Evolutionary conservation across 2,797 vertebrate genomes (phyloP), one percentile per base, ranked within the genome.

Genomic region (Taeniopygia guttata): DNA sequence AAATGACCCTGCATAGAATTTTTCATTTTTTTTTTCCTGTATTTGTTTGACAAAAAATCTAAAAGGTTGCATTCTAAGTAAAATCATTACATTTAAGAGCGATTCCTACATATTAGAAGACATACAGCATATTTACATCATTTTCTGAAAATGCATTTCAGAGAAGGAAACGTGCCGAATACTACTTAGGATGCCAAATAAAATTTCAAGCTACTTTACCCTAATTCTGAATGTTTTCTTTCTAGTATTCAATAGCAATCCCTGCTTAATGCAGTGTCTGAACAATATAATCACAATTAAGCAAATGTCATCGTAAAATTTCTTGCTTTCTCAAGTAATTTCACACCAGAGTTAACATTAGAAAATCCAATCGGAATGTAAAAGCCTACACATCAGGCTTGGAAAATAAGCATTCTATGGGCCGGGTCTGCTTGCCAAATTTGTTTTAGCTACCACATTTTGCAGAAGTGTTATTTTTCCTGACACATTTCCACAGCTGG

Each of bases 1-100:
- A 87, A 82, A 60, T 1, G 9, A 69, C 13, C 11, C 18, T 56
- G n/a, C 16, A 11, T 6, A 48, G 7, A 23, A 23, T 58, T 54
- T 59, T 30, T 9, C 4, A 13, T 7, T 7, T 6, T 4, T 36
- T 32, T 5, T n/a, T n/a, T 7, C 1, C 6, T 8, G 8, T 13
- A 25, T 17, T 32, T 18, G 76, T 45, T 43, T 46, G 21, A 11
- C 25, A 52, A 52, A 54, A 20, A 43, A 18, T 54, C 14, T 63
- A 26, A 5, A 54, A 20, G 2, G 55, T 74, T 58, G 7, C 8
- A 5, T 77, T 62, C 25, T 11, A 52, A 11, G 20, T 21, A 64
- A 77, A 69, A 30, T 66, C 5, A 9, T 42, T 8, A 43, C 9
- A 56, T n/a, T 54, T 20, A 30, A 62, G n/a, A 81, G 22, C 0